These are phyloP conservation scores for Aythya baeri DNA, from an alignment of 2,113 vertebrate species.

Conservation along the genomic window DNA sequence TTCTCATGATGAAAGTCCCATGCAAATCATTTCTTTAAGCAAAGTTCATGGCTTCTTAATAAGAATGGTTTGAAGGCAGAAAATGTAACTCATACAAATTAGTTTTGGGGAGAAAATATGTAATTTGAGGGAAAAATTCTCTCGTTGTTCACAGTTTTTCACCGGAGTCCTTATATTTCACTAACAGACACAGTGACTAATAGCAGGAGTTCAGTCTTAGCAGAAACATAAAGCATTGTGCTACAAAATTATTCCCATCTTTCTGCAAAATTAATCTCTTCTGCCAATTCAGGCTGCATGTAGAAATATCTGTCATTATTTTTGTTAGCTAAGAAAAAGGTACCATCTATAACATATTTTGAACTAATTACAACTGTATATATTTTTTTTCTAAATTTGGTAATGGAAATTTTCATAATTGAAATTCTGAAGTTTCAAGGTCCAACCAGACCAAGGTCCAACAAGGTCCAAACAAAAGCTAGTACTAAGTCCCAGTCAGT, in stretches of 20 bases:
- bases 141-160: neutral
- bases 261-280: neutral
- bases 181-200: neutral
- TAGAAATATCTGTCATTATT: neutral
- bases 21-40: neutral
- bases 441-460: neutral
- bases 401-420: neutral
- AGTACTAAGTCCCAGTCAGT: neutral
- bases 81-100: neutral
- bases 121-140: neutral
- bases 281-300: neutral
- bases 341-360: neutral
- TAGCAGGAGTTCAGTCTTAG: neutral
- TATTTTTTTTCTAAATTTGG: neutral
- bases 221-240: neutral
- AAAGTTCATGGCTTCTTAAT: neutral
- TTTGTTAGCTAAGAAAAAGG: neutral
- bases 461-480: neutral
- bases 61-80: neutral
- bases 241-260: neutral
- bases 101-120: neutral
- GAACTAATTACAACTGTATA: neutral
- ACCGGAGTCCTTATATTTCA: neutral
- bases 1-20: neutral
- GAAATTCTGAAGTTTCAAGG: neutral